phyloP scores from a whole-genome alignment of 2,888 invertebrate genomes.

The Synergus gifuensis region DNA sequence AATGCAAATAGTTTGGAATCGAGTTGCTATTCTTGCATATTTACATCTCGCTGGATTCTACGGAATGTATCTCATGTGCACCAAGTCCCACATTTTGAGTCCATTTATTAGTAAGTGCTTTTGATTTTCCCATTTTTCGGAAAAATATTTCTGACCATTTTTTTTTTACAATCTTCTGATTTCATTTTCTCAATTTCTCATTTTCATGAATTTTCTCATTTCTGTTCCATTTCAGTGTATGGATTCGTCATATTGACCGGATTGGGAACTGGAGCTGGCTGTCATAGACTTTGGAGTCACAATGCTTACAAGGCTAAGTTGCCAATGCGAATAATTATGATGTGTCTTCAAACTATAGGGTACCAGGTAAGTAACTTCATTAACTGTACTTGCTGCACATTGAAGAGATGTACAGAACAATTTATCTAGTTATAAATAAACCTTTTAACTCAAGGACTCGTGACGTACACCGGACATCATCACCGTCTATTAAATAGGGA shows the following conservation, averaged over 20 bases:
- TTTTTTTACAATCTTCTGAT: constrained; percentile 30
- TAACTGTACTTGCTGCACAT: background rate
- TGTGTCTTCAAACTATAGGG: constrained; percentile 90
- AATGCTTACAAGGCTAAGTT: constrained; percentile 93
- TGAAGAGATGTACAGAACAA: constrained; percentile 19
- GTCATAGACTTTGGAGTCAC: constrained; percentile 97
- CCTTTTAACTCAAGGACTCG: constrained; percentile 39
- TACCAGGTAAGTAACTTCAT: constrained; percentile 81
- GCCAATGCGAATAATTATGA: constrained; percentile 89
- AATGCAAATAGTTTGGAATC: constrained; percentile 89
- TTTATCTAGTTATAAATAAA: constrained; percentile 32
- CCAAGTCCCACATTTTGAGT: constrained; percentile 75
- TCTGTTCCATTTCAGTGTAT: constrained; percentile 73
- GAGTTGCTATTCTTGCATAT: constrained; percentile 86
- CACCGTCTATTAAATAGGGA: constrained; percentile 36
- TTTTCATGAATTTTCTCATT: background rate
- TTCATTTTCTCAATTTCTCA: background rate
- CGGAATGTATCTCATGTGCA: constrained; percentile 81
- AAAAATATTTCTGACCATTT: background rate
- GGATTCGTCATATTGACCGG: constrained; percentile 82
- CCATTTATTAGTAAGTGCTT: constrained; percentile 32
- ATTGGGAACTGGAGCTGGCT: constrained; percentile 95
- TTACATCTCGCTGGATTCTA: constrained; percentile 84
- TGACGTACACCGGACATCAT: constrained; percentile 40
- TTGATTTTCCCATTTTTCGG: background rate